Conservation (phyloP, 2,888 invertebrate genomes). For the Aphelenchoides bicaudatus region DNA sequence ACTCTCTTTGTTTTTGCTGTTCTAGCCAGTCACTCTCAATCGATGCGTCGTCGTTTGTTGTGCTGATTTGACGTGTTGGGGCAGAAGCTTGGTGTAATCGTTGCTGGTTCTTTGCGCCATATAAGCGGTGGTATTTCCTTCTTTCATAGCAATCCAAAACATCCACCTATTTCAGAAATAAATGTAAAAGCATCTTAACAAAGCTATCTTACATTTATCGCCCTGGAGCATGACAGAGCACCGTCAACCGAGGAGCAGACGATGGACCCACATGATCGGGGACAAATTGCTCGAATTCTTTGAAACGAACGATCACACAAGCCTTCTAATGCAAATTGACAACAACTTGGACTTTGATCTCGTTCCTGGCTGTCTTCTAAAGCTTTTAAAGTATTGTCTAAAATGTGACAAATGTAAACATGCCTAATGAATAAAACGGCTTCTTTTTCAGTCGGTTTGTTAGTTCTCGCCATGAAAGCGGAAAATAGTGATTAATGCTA, state of each 20-base stretch:
- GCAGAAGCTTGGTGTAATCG: too few relatives aligned
- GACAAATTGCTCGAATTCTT: constrained; percentile 36
- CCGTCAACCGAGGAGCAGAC: constrained; percentile 29
- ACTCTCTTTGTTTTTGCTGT: too few relatives aligned
- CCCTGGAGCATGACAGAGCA: background rate
- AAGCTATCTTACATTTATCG: constrained; percentile 6
- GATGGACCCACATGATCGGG: constrained; percentile 42
- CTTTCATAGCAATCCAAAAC: constrained; percentile 42
- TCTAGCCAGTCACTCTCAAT: too few relatives aligned
- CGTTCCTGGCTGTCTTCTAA: constrained; percentile 18
- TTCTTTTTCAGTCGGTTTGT: constrained; percentile 11
- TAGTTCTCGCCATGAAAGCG: constrained; percentile 16
- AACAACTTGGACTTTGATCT: constrained; percentile 31
- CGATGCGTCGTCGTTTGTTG: too few relatives aligned
- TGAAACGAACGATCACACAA: constrained; percentile 43
- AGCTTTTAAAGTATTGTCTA: background rate
- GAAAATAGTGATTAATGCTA: background rate
- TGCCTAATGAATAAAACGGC: constrained; percentile 9
- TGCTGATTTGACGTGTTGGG: too few relatives aligned
- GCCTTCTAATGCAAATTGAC: constrained; percentile 42
- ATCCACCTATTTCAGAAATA: too few relatives aligned
- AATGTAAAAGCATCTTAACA: too few relatives aligned
- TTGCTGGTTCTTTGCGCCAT: constrained; percentile 5
- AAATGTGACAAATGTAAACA: background rate
- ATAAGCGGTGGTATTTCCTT: constrained; percentile 4